Conservation (phyloP, 2,113 vertebrate species). For the Lichenostomus cassidix region DNA sequence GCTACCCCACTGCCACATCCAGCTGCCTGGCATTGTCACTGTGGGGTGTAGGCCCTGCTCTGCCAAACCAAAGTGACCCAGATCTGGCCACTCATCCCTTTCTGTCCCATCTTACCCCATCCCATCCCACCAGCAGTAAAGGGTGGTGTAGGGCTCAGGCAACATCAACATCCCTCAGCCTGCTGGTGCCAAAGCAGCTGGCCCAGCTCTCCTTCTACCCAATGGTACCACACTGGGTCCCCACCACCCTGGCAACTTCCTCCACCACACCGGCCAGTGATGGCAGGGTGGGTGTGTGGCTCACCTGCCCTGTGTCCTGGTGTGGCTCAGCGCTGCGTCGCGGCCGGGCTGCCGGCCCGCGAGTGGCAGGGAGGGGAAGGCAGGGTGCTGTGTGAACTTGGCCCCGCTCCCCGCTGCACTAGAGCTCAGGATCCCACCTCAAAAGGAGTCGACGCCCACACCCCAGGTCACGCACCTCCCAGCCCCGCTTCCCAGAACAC, state of each 20-base stretch:
- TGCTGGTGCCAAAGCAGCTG: neutral
- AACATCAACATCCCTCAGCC: neutral
- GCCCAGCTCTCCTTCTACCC: neutral
- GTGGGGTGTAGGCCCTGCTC: neutral
- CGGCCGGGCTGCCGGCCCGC: neutral
- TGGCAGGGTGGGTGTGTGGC: neutral
- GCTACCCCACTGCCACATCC: neutral
- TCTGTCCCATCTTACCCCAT: neutral
- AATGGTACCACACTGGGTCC: rapidly evolving
- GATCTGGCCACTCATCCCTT: neutral
- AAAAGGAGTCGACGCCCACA: slow-evolving; percentile 67
- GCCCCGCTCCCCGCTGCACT: slow-evolving; percentile 46
- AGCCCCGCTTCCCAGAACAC: slow-evolving; percentile 51
- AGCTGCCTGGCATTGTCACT: neutral
- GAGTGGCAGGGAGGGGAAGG: neutral
- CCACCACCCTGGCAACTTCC: neutral
- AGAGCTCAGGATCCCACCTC: slow-evolving; percentile 61
- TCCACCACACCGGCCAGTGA: rapidly evolving
- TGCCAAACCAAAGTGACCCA: neutral
- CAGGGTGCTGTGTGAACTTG: slow-evolving; percentile 35
- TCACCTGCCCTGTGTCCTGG: slow-evolving; percentile 23
- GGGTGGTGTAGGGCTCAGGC: neutral
- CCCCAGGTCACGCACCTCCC: slow-evolving; percentile 62
- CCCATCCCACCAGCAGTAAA: neutral
- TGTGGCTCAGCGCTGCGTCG: neutral